Base-by-base conservation (phyloP, 2,888 invertebrate species). In the Piscicola geometra region DNA sequence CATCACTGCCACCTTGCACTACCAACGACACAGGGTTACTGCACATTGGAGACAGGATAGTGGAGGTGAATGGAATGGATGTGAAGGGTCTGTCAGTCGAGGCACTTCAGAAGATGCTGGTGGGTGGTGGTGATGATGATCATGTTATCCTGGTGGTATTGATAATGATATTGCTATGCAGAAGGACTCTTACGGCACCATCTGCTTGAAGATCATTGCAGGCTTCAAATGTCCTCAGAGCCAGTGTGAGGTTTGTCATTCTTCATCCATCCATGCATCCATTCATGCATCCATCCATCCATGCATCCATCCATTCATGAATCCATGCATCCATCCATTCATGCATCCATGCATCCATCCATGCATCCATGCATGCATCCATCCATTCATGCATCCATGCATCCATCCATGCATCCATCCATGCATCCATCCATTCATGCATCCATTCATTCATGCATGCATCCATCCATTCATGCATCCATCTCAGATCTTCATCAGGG, bases 131-230 rank as follows among this genome's bases (percentile, higher is more conserved):
- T 71, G 1, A 41, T 41, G 15, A 41, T 41, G 5, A 15, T 41
- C 9, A 41, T 41, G 41, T 41, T 41, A n/a, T 41, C 41, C 5
- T 41, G 41, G 15, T 41, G 41, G 41, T 41, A 15, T 41, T 41
- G 41, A 9, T 15, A 41, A 41, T 41, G 41, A n/a, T n/a, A n/a
- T n/a, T n/a, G 41, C 41, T 41, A 9, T 21, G n/a, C 82, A 85
- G 85, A 83, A 93, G 86, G 96, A 97, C 88, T 94, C 95, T 84
- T 90, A 95, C 85, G 97, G 97, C 84, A 95, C 94, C 82, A 94
- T 98, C 85, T 95, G 96, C 81, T 93, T 99, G 90, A 98, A 97
- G 90, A 96, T 99, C 86, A 94, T 98, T 84, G 97, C 98, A 84
- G 96, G 96, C 81, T 96, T 95, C 88, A 90, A 96, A 86, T 95